Evolutionary conservation across 2,888 invertebrate genomes (phyloP).

Genomic region (Hirtodrosophila histrioides): DNA sequence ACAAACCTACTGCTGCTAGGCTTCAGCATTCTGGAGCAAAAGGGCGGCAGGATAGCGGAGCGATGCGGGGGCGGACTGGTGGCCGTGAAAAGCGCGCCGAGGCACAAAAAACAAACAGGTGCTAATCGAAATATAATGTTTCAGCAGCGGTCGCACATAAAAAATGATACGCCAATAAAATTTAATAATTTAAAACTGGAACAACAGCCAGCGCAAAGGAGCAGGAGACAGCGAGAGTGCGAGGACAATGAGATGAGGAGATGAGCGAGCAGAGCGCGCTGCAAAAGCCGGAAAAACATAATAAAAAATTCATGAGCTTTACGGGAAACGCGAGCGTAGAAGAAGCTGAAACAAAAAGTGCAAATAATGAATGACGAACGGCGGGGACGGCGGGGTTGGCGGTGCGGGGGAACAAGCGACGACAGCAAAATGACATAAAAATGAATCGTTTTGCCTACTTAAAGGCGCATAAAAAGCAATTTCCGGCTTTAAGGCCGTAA

Average conservation of each 20-base stretch:
- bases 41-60: neutral
- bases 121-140: conserved; percentile 82
- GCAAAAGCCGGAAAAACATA: conserved; percentile 68
- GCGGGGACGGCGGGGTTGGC: neutral
- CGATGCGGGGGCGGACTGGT: too few species aligned
- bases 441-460: conserved; percentile 80
- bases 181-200: conserved; percentile 80
- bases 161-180: conserved; percentile 80
- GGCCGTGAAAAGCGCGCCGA: conserved; percentile 33
- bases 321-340: conserved; percentile 46
- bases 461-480: conserved; percentile 80
- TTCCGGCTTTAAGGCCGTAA: conserved; percentile 71
- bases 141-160: conserved; percentile 72
- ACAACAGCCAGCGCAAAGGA: conserved; percentile 42
- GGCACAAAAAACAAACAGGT: conserved; percentile 70
- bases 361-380: conserved; percentile 79
- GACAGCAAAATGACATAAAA: conserved; percentile 75
- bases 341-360: conserved; percentile 72
- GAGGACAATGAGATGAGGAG: conserved; percentile 2
- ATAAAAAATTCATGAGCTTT: conserved; percentile 79
- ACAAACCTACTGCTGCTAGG: neutral
- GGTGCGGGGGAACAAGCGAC: conserved; percentile 21
- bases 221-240: conserved; percentile 3
- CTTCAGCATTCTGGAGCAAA: too few species aligned
- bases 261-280: conserved; percentile 13